Conservation (phyloP, 2,888 invertebrate genomes). For the Isoperla grammatica region DNA sequence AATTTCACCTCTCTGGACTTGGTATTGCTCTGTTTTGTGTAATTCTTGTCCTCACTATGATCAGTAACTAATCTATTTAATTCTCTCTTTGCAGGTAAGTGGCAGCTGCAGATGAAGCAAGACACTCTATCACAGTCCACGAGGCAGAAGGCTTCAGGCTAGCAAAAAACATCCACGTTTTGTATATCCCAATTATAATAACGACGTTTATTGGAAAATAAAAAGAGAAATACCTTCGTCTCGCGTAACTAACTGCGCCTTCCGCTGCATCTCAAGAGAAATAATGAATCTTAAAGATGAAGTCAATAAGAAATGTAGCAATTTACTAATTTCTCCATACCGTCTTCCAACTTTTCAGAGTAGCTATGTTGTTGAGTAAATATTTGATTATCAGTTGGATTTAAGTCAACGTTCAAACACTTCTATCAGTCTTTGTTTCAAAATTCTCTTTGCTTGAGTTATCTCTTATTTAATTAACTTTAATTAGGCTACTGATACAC, state of each 20-base stretch:
- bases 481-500: too few relatives aligned
- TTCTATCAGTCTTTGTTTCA: neutral
- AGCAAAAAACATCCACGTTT: too few relatives aligned
- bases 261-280: neutral
- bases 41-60: too few relatives aligned
- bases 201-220: neutral
- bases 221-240: neutral
- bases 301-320: neutral
- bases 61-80: too few relatives aligned
- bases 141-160: too few relatives aligned
- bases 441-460: neutral
- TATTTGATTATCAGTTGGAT: conserved; percentile 3
- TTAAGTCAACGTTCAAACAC: neutral
- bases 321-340: neutral
- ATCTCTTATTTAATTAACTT: too few relatives aligned
- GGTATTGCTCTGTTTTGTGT: too few relatives aligned
- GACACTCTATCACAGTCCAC: too few relatives aligned
- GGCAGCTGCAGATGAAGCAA: too few relatives aligned
- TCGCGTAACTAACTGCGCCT: neutral
- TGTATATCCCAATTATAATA: neutral
- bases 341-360: neutral
- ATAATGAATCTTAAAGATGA: neutral
- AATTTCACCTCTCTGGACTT: too few relatives aligned
- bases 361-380: neutral
- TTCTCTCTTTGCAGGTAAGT: too few relatives aligned